phyloP scores from a whole-genome alignment of 92 coral and sea anemone genomes.

The Meandrina meandrites region DNA sequence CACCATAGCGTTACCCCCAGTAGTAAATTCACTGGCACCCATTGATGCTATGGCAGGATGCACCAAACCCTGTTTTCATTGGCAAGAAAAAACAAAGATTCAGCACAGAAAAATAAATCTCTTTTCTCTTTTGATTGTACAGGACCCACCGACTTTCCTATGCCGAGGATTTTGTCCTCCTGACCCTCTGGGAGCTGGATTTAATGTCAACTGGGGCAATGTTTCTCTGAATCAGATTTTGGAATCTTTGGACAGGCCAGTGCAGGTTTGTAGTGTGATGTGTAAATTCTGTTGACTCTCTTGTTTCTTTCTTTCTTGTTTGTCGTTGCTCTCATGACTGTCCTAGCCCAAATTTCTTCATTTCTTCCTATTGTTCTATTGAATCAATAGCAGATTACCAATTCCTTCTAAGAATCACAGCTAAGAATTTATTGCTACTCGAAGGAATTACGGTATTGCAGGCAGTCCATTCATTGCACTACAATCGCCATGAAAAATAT shows the following conservation, averaged over 20 bases:
- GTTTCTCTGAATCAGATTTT: slow-evolving; percentile 76
- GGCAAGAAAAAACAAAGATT: too few species aligned
- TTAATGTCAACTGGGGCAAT: slow-evolving; percentile 91
- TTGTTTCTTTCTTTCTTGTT: background rate
- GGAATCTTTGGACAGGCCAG: slow-evolving; percentile 38
- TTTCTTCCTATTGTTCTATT: background rate
- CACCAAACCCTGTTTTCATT: too few species aligned
- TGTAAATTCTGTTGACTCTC: background rate
- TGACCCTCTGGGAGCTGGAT: slow-evolving; percentile 99
- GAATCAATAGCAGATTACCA: background rate
- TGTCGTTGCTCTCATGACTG: background rate
- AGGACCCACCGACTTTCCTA: slow-evolving; percentile 97
- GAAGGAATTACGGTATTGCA: background rate
- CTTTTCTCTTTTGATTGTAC: background rate
- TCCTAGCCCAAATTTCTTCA: background rate
- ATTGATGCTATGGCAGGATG: too few species aligned
- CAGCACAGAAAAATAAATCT: too few species aligned
- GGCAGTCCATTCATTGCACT: background rate
- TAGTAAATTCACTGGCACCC: too few species aligned
- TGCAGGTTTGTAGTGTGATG: slow-evolving; percentile 1
- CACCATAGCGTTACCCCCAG: too few species aligned
- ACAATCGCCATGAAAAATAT: background rate
- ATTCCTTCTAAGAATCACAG: background rate
- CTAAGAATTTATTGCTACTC: background rate
- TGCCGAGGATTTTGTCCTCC: slow-evolving; percentile 98